phyloP scores from a whole-genome alignment of 2,113 vertebrate species.

The Petrocephalus zakoni region DNA sequence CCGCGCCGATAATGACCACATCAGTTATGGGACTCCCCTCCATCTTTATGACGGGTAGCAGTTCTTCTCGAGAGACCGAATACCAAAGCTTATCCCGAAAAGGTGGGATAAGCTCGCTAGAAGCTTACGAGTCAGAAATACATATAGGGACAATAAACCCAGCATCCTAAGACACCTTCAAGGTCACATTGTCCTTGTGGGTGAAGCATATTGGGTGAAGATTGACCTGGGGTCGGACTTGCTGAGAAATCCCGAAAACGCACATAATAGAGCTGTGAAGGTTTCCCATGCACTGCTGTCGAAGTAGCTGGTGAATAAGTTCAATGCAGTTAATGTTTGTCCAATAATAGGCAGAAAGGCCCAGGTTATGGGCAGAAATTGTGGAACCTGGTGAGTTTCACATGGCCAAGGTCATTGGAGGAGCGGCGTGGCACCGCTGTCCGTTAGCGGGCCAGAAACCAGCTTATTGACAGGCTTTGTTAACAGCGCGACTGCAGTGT shows the following conservation, averaged over 20 bases:
- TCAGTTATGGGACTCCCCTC: background rate
- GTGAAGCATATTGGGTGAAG: background rate
- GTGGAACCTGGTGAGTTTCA: background rate
- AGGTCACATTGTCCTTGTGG: background rate
- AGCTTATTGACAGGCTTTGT: background rate
- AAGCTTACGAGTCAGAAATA: background rate
- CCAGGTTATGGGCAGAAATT: background rate
- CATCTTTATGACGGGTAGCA: background rate
- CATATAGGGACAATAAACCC: background rate
- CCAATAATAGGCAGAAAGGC: background rate
- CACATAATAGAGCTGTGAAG: background rate
- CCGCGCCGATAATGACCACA: constrained; percentile 12
- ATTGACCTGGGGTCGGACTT: background rate
- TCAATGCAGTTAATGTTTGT: background rate
- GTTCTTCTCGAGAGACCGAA: background rate
- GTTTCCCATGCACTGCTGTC: background rate
- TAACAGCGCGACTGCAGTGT: background rate
- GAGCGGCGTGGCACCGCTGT: background rate
- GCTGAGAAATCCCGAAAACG: background rate
- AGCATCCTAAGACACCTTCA: background rate
- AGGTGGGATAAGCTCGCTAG: background rate
- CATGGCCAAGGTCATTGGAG: background rate
- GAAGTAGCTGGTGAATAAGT: background rate
- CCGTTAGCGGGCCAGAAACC: background rate
- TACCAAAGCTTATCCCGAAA: background rate